A percentile compares a stretch with the other conserved stretches of the same genome.
Evolutionary conservation across 2,888 invertebrate genomes (phyloP).

Genomic region (Osmoderma eremita): DNA sequence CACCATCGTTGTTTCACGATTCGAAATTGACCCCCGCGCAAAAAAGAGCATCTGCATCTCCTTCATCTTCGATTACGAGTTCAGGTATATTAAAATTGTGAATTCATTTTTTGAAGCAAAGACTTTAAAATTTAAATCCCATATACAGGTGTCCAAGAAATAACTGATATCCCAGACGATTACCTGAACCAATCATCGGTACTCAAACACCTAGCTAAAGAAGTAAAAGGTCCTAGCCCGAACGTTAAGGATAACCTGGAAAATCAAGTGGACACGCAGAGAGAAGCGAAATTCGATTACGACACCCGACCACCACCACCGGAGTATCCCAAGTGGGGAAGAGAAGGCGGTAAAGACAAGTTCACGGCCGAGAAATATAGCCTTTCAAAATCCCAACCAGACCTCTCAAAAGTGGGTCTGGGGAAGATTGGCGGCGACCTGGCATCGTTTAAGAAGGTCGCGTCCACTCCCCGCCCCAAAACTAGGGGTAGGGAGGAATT

Average conservation of each 20-base stretch:
- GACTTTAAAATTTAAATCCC: background rate
- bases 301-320: conserved; percentile 60
- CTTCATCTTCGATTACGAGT: conserved; percentile 58
- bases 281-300: conserved; percentile 48
- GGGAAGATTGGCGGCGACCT: conserved; percentile 53
- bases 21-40: conserved; percentile 57
- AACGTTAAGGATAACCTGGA: conserved; percentile 47
- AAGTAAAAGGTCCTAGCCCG: conserved; percentile 67
- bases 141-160: conserved; percentile 69
- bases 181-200: conserved; percentile 85
- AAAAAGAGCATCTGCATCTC: conserved; percentile 59
- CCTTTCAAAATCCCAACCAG: conserved; percentile 84
- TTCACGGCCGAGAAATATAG: conserved; percentile 68
- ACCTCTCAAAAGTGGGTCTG: conserved; percentile 71
- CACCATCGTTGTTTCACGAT: conserved; percentile 54
- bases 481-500: conserved; percentile 69
- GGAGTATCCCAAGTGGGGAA: conserved; percentile 62
- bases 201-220: conserved; percentile 84
- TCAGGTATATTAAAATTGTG: conserved; percentile 22
- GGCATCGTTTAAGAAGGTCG: conserved; percentile 58
- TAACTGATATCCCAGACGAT: conserved; percentile 86
- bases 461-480: conserved; percentile 65
- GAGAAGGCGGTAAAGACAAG: conserved; percentile 55
- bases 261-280: conserved; percentile 44
- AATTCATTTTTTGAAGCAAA: too few relatives aligned